Conservation (phyloP, 64 coral and sea anemone species). For the Stichodactyla helianthus region DNA sequence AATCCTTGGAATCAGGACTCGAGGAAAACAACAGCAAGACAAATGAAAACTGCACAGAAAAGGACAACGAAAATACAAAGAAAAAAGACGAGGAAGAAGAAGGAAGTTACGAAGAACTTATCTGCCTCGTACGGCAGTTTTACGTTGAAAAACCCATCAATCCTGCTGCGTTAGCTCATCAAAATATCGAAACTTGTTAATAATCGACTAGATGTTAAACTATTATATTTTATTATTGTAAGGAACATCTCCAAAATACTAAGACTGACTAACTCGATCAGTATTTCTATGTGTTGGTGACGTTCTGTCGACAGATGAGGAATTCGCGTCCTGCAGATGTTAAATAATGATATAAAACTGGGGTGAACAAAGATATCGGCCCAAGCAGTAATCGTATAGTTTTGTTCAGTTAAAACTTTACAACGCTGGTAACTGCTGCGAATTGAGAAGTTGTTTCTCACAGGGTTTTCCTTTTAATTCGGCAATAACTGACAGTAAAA, state of each 20-base stretch:
- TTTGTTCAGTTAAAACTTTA: too few species aligned
- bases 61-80: neutral
- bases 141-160: constrained; percentile 85
- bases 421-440: too few species aligned
- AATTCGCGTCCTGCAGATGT: too few species aligned
- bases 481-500: too few species aligned
- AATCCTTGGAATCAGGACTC: neutral
- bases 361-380: too few species aligned
- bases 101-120: constrained; percentile 76
- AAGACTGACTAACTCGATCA: neutral
- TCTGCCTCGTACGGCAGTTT: constrained; percentile 89
- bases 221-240: neutral
- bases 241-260: neutral
- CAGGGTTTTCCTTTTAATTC: too few species aligned
- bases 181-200: constrained; percentile 93
- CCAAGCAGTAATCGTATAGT: too few species aligned
- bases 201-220: neutral
- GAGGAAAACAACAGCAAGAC: neutral
- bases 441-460: too few species aligned
- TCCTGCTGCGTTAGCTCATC: constrained; percentile 69
- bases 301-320: too few species aligned
- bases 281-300: neutral
- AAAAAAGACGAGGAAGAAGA: constrained; percentile 41
- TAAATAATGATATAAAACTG: too few species aligned
- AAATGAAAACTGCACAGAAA: neutral